Evolutionary conservation across 2,888 invertebrate genomes (phyloP), one percentile per base, ranked within the genome.

Genomic region (Heliothis peltigera): DNA sequence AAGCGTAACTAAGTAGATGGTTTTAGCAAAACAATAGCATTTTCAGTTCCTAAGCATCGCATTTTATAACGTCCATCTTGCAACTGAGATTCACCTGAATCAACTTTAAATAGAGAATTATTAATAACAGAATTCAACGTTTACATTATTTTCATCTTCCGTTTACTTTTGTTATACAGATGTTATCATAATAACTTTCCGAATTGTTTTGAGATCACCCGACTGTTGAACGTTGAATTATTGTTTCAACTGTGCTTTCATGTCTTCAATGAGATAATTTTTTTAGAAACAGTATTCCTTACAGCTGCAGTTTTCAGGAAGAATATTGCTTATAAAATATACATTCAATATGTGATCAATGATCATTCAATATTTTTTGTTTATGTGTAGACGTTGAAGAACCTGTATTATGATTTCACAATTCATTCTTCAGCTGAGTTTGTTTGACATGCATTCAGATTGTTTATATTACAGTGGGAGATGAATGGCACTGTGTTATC

Each of bases 151-250:
- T 75, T 76, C 71, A 70, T 77, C 80, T 84, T 88, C 80, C 82
- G 85, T 83, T 87, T 83, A 78, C 80, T 84, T 84, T 77, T 67
- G 67, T 75, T 59, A 58, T 64, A 67, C 77, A 78, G 77, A 85
- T 90, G 87, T 89, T 91, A 86, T 88, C 81, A 85, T 83, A 86
- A 88, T 80, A 86, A 78, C 76, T 83, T 83, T 80, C 77, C 63
- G 82, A 86, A 81, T 79, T 85, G 85, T 88, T 90, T 84, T 87
- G 88, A 90, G 83, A 89, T 85, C 77, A 70, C 58, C 78, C 91
- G 80, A 74, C 84, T 87, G 88, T 84, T 86, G 77, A 82, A 80
- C 83, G 83, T 74, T 70, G 77, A 79, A 71, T 77, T 76, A 75
- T 84, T 82, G 73, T 85, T 82, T 82, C 68, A 82, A 82, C 76